Conservation (phyloP, 2,797 vertebrate genomes). For the Sebastes kiyomatsui region DNA sequence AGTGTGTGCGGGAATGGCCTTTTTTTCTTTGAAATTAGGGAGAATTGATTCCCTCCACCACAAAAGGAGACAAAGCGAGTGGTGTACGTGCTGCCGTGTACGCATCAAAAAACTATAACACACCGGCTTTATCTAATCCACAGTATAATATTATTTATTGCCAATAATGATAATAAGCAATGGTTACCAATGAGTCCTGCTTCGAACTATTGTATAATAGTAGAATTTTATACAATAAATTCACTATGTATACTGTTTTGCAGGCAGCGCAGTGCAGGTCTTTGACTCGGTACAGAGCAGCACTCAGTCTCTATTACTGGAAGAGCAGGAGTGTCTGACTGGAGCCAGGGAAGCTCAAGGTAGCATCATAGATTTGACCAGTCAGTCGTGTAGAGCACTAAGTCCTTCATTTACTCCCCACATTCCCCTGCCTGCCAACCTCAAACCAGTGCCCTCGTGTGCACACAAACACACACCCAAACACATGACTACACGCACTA, state of each 20-base stretch:
- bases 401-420: slow-evolving; percentile 79
- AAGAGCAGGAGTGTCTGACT: slow-evolving; percentile 57
- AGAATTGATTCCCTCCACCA: too few relatives aligned
- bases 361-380: slow-evolving; percentile 79
- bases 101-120: neutral
- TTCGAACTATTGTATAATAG: neutral
- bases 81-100: too few relatives aligned
- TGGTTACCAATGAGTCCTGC: neutral
- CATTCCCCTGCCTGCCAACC: slow-evolving; percentile 53
- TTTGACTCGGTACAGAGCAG: slow-evolving; percentile 27
- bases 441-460: slow-evolving; percentile 38
- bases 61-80: too few relatives aligned
- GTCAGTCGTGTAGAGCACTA: slow-evolving; percentile 74
- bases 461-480: slow-evolving; percentile 42
- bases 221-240: neutral
- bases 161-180: neutral
- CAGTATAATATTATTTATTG: neutral
- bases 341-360: slow-evolving; percentile 74
- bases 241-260: neutral
- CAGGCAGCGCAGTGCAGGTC: slow-evolving; percentile 7
- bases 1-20: too few relatives aligned
- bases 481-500: slow-evolving; percentile 34
- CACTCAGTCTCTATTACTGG: slow-evolving; percentile 75
- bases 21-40: too few relatives aligned
- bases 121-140: neutral